Evolutionary conservation across 2,113 vertebrate genomes (phyloP).

Genomic region (Saguinus midas): DNA sequence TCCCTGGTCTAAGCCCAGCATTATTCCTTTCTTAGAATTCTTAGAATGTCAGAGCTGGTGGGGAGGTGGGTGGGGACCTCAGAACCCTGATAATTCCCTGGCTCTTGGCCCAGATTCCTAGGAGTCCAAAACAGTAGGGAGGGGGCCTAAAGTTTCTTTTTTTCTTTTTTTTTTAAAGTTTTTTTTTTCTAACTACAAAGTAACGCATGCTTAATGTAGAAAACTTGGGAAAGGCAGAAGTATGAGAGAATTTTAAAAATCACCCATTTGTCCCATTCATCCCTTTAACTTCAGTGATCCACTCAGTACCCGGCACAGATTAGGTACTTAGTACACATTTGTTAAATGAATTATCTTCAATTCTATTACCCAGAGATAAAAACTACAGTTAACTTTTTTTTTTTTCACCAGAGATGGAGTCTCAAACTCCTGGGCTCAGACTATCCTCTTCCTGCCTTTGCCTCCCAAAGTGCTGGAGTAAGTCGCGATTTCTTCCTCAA

Average conservation of each 20-base stretch:
- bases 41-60: slow-evolving; percentile 44
- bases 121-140: neutral
- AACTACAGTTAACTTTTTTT: neutral
- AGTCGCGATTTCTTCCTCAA: slow-evolving; percentile 23
- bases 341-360: slow-evolving; percentile 1
- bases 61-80: neutral
- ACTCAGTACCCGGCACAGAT: slow-evolving; percentile 20
- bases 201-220: slow-evolving; percentile 6
- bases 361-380: neutral
- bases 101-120: slow-evolving; percentile 50
- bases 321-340: neutral
- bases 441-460: too few relatives aligned
- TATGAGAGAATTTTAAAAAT: neutral
- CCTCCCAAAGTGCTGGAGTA: slow-evolving; percentile 20
- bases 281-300: neutral
- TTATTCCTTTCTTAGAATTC: slow-evolving; percentile 48
- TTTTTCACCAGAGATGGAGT: too few relatives aligned
- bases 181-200: neutral
- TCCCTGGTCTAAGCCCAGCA: neutral
- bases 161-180: neutral
- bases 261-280: neutral
- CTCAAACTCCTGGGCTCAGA: too few relatives aligned
- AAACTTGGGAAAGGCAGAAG: neutral
- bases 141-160: neutral
- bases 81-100: slow-evolving; percentile 42